Conservation (phyloP, 2,797 vertebrate species). For the Botia kubotai region DNA sequence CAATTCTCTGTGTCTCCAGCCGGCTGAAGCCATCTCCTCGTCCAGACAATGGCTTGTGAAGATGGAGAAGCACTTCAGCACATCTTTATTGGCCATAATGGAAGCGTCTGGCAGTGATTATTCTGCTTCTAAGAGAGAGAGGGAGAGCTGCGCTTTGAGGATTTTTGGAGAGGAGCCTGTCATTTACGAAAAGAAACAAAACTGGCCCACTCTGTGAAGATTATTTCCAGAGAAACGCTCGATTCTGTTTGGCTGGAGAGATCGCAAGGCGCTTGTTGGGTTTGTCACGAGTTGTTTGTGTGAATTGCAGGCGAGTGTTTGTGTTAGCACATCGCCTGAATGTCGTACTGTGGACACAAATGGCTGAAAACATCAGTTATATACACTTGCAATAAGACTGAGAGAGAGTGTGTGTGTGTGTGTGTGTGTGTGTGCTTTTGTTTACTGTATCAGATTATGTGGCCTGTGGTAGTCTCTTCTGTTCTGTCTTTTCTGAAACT, state of each 20-base stretch:
- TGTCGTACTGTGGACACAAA: conserved; percentile 16
- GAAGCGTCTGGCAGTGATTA: conserved; percentile 28
- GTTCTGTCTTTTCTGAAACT: background rate
- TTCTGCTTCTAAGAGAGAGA: conserved; percentile 4
- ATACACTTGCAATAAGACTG: conserved; percentile 34
- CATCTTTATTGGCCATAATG: conserved; percentile 37
- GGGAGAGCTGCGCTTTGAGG: conserved; percentile 27
- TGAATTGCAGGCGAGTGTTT: conserved; percentile 34
- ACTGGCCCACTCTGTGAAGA: conserved; percentile 29
- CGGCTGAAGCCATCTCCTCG: conserved; percentile 10
- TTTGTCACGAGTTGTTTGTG: conserved; percentile 34
- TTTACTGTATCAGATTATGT: conserved; percentile 9
- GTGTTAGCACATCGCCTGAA: conserved; percentile 40
- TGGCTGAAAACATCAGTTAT: conserved; percentile 43
- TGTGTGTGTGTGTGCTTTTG: background rate
- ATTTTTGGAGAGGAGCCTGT: conserved; percentile 23
- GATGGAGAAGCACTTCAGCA: conserved; percentile 27
- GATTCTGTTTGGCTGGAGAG: background rate
- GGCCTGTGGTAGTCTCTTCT: conserved; percentile 11
- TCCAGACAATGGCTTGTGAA: conserved; percentile 33
- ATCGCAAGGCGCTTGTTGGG: conserved; percentile 21
- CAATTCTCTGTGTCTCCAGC: background rate
- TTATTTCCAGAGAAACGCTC: conserved; percentile 13
- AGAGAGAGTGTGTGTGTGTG: background rate
- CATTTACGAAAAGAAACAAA: conserved; percentile 29